phyloP scores from a whole-genome alignment of 1,140 invertebrate genomes.

The Drosophila subpulchrella region DNA sequence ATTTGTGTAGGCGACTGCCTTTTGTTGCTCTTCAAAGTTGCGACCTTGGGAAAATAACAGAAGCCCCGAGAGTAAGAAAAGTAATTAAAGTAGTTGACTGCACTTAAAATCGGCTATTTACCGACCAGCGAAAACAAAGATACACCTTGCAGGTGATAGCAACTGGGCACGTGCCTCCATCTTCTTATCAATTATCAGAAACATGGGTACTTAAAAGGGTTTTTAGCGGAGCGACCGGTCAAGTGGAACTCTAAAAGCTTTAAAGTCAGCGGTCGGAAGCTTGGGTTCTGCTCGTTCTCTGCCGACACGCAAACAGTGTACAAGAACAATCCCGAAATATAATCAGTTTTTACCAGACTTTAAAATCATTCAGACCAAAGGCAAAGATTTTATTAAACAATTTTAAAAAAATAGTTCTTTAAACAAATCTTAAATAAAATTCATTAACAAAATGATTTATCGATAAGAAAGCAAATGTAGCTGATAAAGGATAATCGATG shows the following conservation, averaged over 20 bases:
- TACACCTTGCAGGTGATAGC: slow-evolving; percentile 28
- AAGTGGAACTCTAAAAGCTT: neutral
- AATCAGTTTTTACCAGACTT: no score
- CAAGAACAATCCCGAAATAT: no score
- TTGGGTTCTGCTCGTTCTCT: no score
- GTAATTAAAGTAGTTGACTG: slow-evolving; percentile 10
- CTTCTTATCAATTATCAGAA: neutral
- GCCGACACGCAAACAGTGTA: no score
- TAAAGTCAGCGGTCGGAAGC: no score
- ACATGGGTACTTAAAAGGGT: neutral
- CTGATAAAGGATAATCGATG: neutral
- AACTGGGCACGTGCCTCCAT: neutral
- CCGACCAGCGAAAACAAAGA: slow-evolving; percentile 14
- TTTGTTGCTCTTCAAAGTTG: slow-evolving; percentile 32
- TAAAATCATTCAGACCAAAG: no score
- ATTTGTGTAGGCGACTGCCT: slow-evolving; percentile 19
- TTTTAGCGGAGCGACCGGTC: neutral
- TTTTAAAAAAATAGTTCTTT: no score
- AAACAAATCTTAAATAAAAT: no score
- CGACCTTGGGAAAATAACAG: slow-evolving; percentile 2
- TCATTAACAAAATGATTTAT: neutral
- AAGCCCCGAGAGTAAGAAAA: slow-evolving; percentile 1
- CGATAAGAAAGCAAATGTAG: neutral
- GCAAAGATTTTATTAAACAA: no score
- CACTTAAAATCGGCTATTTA: slow-evolving; percentile 43